Conservation (phyloP, 2,113 vertebrate species). For the Entomyzon cyanotis region DNA sequence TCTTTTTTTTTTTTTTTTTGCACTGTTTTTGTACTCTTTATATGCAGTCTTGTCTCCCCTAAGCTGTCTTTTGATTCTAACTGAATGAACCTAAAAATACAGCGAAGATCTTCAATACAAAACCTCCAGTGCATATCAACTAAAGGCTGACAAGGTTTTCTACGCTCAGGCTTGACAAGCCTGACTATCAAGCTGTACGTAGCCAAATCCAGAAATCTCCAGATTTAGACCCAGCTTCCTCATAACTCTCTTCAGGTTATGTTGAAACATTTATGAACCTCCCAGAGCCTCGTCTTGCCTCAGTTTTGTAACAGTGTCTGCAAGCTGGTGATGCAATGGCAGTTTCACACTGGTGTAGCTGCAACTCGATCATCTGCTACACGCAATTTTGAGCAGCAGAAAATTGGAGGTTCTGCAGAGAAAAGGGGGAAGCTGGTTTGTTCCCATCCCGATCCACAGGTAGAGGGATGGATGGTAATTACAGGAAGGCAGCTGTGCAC, state of each 20-base stretch:
- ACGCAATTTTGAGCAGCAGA: neutral
- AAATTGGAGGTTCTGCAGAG: slow-evolving; percentile 1
- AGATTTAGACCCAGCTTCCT: slow-evolving; percentile 14
- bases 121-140: neutral
- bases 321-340: slow-evolving; percentile 21
- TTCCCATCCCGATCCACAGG: neutral
- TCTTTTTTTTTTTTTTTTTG: neutral
- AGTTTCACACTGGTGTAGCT: slow-evolving; percentile 4
- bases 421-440: neutral
- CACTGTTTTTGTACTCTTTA: neutral
- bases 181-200: neutral
- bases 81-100: slow-evolving; percentile 46
- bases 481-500: neutral
- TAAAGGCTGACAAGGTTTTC: slow-evolving; percentile 16
- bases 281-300: slow-evolving; percentile 15
- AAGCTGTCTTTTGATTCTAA: slow-evolving; percentile 37
- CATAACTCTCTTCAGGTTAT: slow-evolving; percentile 44
- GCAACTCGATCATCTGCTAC: neutral
- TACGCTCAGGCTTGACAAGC: neutral
- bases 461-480: slow-evolving; percentile 6
- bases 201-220: slow-evolving; percentile 30
- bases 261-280: slow-evolving; percentile 54
- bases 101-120: neutral
- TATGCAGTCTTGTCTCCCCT: neutral
- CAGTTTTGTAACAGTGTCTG: slow-evolving; percentile 54